Base-by-base conservation (phyloP, 1,140 invertebrate species). In the Orius insidiosus region DNA sequence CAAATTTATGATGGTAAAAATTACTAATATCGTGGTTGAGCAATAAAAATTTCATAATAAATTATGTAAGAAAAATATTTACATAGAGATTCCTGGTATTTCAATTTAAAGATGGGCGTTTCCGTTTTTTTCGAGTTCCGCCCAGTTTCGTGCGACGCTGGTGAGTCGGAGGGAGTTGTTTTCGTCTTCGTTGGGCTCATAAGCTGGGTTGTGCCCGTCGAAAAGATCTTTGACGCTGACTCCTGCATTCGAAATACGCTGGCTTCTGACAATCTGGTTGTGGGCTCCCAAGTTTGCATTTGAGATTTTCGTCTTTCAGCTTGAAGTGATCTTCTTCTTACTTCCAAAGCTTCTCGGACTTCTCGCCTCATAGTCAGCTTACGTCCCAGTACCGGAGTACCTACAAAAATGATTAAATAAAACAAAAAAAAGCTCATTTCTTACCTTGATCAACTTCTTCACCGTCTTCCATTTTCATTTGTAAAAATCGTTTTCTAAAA, bases 401-500 rank as follows among this genome's bases (percentile, higher is more conserved):
- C 79, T 79, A 50, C 9, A 15, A 15, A 15, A n/a, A 36, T 11
- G 3, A 36, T n/a, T 15, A 15, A 15, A 36, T 3, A 3, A 15
- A 4, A 3, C n/a, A 36, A 36, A 15, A 36, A 36, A 36, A 5
- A 36, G 3, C 3, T 11, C 9, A 5, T 11, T 15, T 36, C 48
- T 37, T 49, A 53, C 53, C 37, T 33, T 50, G 24, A 35, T 51
- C 47, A 37, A 40, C 45, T n/a, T 55, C 52, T 46, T 55, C 56
- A 0, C 52, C 75, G n/a, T 74, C 76, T 54, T 87, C 78, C 5
- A 72, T 71, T 49, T 72, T 79, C 56, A 89, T 76, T 55, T 82
- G 85, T 50, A 86, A 79, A 69, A 94, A 94, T 49, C 87, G 69
- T 56, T 92, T 89, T 53, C 87, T 83, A 64, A 94, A 94, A 0